Base-by-base conservation (phyloP, 2,113 vertebrate genomes). In the Conger conger region DNA sequence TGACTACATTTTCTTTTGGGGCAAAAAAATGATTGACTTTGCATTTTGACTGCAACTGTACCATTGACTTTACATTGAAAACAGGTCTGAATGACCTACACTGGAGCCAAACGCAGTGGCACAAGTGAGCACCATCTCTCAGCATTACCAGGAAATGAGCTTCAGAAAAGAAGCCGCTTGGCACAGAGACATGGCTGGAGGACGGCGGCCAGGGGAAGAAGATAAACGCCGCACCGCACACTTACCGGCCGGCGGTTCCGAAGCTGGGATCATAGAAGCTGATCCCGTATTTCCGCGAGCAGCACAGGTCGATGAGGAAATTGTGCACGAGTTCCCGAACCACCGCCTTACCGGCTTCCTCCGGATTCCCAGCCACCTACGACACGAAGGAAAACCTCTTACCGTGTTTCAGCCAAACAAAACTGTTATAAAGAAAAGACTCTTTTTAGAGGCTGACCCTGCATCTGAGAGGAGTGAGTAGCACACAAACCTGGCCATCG, bases 201-300 rank as follows among this genome's bases (percentile, higher is more conserved):
- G 8, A 79, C 5, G 17, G n/a, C n/a, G n/a, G n/a, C 79, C 16
- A 1, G 37, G 5, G 42, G 33, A 13, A 37, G 27, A 68, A 33
- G 76, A 60, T 45, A 45, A 38, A 9, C 0, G 30, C 36, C 5
- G 6, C 16, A 42, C 20, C 38, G 33, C 45, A 4, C 6, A 73
- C 88, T 92, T 86, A 98, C 98, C 95, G 96, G 90, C 96, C 96
- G 6, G 92, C 93, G 35, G 97, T 99, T 33, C 98, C 98, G 40
- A 98, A 92, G 86, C 95, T 98, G 1, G 95, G 90, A 50, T 99
- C 98, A 42, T 97, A 92, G 87, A 99, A 99, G 17, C 94, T 97
- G 88, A 99, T 97, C 0, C 98, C 98, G 13, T 98, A 95, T 88
- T 97, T 99, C 73, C 97, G 93, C 18, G 98, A 99, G 90, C 97